Percentiles rank a stretch among this genome's conserved stretches.
These are phyloP conservation scores for Boulengerochromis microlepis DNA, from an alignment of 2,113 vertebrate genomes.

Conservation along the genomic window DNA sequence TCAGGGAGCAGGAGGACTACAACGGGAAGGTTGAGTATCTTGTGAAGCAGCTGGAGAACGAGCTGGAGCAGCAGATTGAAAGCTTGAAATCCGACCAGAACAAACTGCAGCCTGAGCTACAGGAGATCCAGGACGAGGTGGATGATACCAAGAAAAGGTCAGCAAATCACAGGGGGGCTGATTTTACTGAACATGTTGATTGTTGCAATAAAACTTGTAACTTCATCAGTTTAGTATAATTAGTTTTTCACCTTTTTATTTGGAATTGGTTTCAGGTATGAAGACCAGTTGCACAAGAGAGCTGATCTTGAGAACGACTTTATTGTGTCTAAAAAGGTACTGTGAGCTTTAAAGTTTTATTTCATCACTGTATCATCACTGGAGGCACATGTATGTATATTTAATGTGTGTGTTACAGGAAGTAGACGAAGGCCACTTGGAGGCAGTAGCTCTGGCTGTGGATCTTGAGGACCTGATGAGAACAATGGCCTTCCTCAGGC, in stretches of 20 bases:
- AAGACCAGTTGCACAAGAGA: slow-evolving; percentile 57
- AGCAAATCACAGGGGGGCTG: neutral
- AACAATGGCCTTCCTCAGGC: slow-evolving; percentile 67
- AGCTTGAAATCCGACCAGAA: slow-evolving; percentile 46
- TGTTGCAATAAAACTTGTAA: neutral
- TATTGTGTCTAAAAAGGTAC: slow-evolving; percentile 70
- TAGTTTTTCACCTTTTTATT: neutral
- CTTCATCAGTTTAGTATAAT: fast-evolving
- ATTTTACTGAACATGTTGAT: neutral
- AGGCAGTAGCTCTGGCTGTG: slow-evolving; percentile 56
- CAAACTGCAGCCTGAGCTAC: slow-evolving; percentile 61
- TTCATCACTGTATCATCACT: neutral
- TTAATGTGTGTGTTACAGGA: slow-evolving; percentile 45
- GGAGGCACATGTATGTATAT: neutral
- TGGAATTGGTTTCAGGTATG: slow-evolving; percentile 52
- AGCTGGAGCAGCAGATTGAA: slow-evolving; percentile 62
- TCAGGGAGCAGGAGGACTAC: slow-evolving; percentile 64
- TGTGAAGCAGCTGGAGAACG: slow-evolving; percentile 35
- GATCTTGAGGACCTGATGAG: slow-evolving; percentile 65
- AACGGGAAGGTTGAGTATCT: slow-evolving; percentile 59
- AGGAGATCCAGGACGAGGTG: slow-evolving; percentile 31
- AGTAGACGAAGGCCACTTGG: slow-evolving; percentile 64
- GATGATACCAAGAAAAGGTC: slow-evolving; percentile 63
- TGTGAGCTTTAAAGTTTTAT: neutral
- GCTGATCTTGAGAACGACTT: slow-evolving; percentile 69